These are phyloP conservation scores for Ceratina australensis DNA, from an alignment of 1,140 invertebrate species.

Conservation along the genomic window DNA sequence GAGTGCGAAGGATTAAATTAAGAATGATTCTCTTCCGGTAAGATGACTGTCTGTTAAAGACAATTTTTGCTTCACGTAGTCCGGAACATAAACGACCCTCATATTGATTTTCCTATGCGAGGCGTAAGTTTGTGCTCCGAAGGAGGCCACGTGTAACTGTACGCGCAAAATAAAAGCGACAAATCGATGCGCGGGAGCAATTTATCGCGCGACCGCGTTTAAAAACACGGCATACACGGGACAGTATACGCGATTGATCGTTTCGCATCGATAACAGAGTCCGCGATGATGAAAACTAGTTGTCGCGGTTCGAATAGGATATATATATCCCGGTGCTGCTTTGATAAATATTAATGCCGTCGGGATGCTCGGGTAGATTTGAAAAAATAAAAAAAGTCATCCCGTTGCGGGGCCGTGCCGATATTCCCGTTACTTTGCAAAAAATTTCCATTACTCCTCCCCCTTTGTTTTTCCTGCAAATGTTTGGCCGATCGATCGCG, in stretches of 20 bases:
- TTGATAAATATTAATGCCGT: background rate
- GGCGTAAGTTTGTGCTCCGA: slow-evolving; percentile 43
- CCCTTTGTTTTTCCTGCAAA: slow-evolving; percentile 39
- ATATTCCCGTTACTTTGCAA: slow-evolving; percentile 45
- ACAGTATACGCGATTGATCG: background rate
- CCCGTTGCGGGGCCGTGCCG: background rate
- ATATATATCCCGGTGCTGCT: too few relatives aligned
- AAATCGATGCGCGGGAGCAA: slow-evolving; percentile 44
- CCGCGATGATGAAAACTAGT: background rate
- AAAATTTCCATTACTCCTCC: slow-evolving; percentile 55
- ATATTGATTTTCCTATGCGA: slow-evolving; percentile 49
- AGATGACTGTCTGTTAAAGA: background rate
- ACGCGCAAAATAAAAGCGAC: slow-evolving; percentile 28
- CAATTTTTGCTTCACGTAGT: slow-evolving; percentile 12
- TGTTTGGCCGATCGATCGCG: slow-evolving; percentile 45
- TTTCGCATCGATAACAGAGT: background rate
- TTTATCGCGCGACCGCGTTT: slow-evolving; percentile 3
- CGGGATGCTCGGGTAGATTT: too few relatives aligned
- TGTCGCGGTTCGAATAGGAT: too few relatives aligned
- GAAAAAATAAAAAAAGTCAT: too few relatives aligned
- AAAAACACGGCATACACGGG: background rate
- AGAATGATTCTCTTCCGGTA: too few relatives aligned
- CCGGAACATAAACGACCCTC: background rate
- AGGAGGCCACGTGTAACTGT: slow-evolving; percentile 25
- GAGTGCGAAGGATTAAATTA: too few relatives aligned